These are phyloP conservation scores for Numida meleagris DNA, from an alignment of 2,113 vertebrate species.

Conservation along the genomic window DNA sequence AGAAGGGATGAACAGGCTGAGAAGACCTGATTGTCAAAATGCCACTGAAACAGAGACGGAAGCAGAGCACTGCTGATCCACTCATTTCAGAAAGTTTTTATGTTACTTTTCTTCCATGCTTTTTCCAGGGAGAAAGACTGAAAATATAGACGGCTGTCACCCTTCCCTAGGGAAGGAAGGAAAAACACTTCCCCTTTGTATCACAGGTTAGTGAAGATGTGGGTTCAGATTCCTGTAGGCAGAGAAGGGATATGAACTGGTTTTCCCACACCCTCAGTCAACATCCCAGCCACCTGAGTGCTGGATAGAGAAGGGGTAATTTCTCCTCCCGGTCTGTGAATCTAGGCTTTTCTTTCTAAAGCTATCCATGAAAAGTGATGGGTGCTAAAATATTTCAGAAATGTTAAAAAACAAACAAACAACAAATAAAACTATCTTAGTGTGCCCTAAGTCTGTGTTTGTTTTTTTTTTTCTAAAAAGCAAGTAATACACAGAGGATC, in stretches of 20 bases:
- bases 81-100: background rate
- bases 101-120: background rate
- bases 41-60: background rate
- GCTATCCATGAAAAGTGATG: background rate
- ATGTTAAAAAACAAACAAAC: background rate
- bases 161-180: background rate
- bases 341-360: background rate
- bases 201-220: background rate
- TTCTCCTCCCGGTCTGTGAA: background rate
- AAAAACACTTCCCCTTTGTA: constrained; percentile 12
- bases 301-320: background rate
- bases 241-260: constrained; percentile 16
- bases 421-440: background rate
- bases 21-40: background rate
- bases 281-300: background rate
- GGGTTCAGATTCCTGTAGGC: background rate
- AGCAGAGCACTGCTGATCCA: background rate
- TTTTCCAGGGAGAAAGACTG: background rate
- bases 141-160: background rate
- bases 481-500: background rate
- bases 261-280: constrained; percentile 29
- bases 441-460: background rate
- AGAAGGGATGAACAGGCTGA: background rate
- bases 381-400: background rate
- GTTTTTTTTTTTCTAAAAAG: background rate